phyloP scores from a whole-genome alignment of 1,140 invertebrate genomes.

The Potamilus streckersoni region DNA sequence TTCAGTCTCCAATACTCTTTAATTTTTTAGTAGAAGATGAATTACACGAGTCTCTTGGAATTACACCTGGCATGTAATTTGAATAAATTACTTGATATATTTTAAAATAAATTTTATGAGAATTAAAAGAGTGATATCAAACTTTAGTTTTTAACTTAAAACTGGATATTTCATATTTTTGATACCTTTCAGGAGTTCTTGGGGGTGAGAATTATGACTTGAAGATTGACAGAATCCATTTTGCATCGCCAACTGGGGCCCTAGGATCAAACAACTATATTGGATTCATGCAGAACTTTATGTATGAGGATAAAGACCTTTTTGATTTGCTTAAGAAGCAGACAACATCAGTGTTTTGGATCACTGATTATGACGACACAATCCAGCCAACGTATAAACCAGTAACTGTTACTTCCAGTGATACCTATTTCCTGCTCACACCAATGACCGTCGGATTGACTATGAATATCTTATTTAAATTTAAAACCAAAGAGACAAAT shows the following conservation, averaged over 20 bases:
- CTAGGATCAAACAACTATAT: slow-evolving; percentile 36
- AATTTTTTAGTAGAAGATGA: too few species aligned
- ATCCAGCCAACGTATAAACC: slow-evolving; percentile 47
- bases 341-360: slow-evolving; percentile 9
- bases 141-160: too few species aligned
- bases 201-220: slow-evolving; percentile 34
- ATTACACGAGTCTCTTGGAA: too few species aligned
- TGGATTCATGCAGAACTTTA: slow-evolving; percentile 58
- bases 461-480: slow-evolving; percentile 54
- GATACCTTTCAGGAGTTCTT: slow-evolving; percentile 1
- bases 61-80: too few species aligned
- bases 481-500: slow-evolving; percentile 74
- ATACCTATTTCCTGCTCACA: slow-evolving; percentile 45
- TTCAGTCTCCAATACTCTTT: too few species aligned
- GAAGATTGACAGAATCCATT: slow-evolving; percentile 34
- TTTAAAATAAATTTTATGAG: too few species aligned
- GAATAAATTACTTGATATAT: too few species aligned
- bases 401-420: slow-evolving; percentile 45
- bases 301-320: slow-evolving; percentile 43
- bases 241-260: slow-evolving; percentile 17
- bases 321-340: slow-evolving; percentile 32
- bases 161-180: too few species aligned
- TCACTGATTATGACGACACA: slow-evolving; percentile 10
- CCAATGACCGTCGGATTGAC: slow-evolving; percentile 31
- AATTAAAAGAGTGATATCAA: too few species aligned